phyloP scores from a whole-genome alignment of 2,888 invertebrate species.

The Megaustenia siamemsis region DNA sequence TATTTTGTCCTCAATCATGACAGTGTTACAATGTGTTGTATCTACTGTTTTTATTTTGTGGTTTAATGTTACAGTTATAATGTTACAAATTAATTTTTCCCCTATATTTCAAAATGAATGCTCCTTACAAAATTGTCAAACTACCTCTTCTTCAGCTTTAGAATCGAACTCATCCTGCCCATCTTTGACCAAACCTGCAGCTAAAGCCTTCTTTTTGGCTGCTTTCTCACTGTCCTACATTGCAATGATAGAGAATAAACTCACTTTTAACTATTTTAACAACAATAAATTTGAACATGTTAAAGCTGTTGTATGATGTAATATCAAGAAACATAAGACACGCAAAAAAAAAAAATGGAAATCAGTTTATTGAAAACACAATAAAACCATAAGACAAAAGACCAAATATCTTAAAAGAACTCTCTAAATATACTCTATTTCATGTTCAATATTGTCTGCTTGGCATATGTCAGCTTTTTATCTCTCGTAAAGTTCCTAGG shows the following conservation, averaged over 20 bases:
- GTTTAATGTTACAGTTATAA: too few species aligned
- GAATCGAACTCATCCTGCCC: slow-evolving; percentile 68
- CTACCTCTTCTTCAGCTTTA: slow-evolving; percentile 74
- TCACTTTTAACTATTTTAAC: background rate
- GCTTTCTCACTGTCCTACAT: slow-evolving; percentile 68
- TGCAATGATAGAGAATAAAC: background rate
- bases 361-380: background rate
- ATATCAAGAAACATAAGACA: too few species aligned
- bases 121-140: background rate
- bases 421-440: too few species aligned
- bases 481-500: too few species aligned
- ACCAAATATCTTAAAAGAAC: too few species aligned
- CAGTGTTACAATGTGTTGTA: too few species aligned
- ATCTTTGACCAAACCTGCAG: slow-evolving; percentile 68
- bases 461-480: too few species aligned
- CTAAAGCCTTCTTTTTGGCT: slow-evolving; percentile 71
- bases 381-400: too few species aligned
- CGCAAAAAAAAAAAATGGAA: background rate
- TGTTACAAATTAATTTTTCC: too few species aligned
- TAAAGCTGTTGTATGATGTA: background rate
- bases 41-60: too few species aligned
- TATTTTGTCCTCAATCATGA: too few species aligned
- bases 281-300: background rate
- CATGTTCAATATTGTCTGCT: too few species aligned
- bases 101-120: background rate